Evolutionary conservation across 2,888 invertebrate genomes (phyloP).

Genomic region (Loripinus fragilis): DNA sequence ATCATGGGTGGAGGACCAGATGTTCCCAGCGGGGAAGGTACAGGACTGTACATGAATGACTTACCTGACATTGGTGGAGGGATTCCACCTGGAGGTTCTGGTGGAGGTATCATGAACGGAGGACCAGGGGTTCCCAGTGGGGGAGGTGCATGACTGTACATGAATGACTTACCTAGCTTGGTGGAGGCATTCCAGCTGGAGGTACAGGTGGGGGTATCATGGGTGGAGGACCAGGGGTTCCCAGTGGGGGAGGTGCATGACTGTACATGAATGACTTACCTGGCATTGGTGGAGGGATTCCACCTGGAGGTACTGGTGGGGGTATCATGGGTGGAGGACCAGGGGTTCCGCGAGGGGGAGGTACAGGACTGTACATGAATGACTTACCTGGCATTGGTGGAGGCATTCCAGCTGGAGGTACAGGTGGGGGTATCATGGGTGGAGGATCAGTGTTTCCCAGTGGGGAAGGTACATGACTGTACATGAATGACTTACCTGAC

Average conservation of each 20-base stretch:
- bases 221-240: too few species aligned
- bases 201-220: constrained; percentile 38
- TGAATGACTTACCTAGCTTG: too few species aligned
- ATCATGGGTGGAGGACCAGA: constrained; percentile 63
- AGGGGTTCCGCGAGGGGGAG: constrained; percentile 60
- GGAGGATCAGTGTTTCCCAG: constrained; percentile 43
- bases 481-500: too few species aligned
- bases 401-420: constrained; percentile 68
- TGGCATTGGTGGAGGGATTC: constrained; percentile 60
- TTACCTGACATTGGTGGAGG: constrained; percentile 56
- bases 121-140: constrained; percentile 59
- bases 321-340: constrained; percentile 68
- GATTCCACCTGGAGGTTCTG: constrained; percentile 67
- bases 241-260: too few species aligned
- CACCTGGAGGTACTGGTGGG: constrained; percentile 72
- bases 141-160: too few species aligned
- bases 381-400: constrained; percentile 52
- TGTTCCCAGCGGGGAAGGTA: constrained; percentile 62
- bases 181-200: too few species aligned
- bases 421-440: constrained; percentile 75
- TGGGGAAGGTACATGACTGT: constrained; percentile 62
- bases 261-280: too few species aligned
- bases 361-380: too few species aligned
- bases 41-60: too few species aligned
- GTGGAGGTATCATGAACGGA: constrained; percentile 74